Evolutionary conservation across 2,888 invertebrate species (phyloP), one percentile per base, ranked within the genome.

Genomic region (Sinohyriopsis cumingii): DNA sequence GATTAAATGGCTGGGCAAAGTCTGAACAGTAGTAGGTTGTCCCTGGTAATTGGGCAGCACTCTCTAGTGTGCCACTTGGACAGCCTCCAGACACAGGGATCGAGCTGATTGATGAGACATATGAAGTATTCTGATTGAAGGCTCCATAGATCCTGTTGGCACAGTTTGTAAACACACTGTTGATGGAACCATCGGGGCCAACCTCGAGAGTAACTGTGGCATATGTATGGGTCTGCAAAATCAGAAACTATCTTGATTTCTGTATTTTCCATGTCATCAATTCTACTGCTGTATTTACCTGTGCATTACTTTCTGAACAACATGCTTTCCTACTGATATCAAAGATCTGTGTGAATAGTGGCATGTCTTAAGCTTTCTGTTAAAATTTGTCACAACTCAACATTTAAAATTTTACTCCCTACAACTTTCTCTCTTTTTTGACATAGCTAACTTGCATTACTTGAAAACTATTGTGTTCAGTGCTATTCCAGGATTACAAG

Each of bases 171-270:
- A 73, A 78, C 0, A 64, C 63, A 15, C 20, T n/a, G 22, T 68
- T 60, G 5, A 57, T 25, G 55, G 62, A 68, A n/a, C 72, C 63
- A n/a, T 54, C 19, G 18, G 75, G 73, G 0, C 45, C 22, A 22
- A 78, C 64, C 54, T 75, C 70, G 5, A 78, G 59, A 60, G 64
- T 69, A 28, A 75, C 45, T 9, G 68, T 71, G 33, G 66, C 77
- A 63, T 68, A 68, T 15, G 75, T 57, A 55, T 55, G 55, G 7
- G 59, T 62, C 70, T 71, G 57, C 22, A 70, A 70, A 22, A n/a
- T 28, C 24, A 6, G 45, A 56, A 65, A 45, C 15, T 3, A 45
- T 15, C 45, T 45, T 12, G 15, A 3, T 45, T 45, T 45, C 45
- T 45, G 0, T 45, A 15, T 45, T 45, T 45, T 45, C 9, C 45